A percentile compares a stretch with the other conserved stretches of the same genome.
These are phyloP conservation scores for Byasa hedistus DNA, from an alignment of 2,888 invertebrate species.

Conservation along the genomic window DNA sequence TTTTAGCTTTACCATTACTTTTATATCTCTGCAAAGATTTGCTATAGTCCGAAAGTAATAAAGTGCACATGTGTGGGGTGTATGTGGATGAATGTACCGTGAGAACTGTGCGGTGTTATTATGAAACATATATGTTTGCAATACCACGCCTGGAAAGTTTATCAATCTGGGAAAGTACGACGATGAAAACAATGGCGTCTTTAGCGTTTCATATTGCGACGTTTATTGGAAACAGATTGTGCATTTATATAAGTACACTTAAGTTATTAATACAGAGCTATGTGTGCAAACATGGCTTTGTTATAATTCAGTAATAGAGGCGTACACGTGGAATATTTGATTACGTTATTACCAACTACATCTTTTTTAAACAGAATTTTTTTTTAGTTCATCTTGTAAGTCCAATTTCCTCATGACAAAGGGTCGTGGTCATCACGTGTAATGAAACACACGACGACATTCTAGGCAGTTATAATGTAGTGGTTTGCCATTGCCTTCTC, in stretches of 20 bases:
- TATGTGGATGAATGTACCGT: constrained; percentile 42
- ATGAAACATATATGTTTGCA: constrained; percentile 40
- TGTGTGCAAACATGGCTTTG: background rate
- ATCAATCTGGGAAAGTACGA: constrained; percentile 56
- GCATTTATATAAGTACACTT: constrained; percentile 1
- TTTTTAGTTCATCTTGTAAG: no score
- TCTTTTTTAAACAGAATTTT: no score
- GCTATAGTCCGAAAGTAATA: background rate
- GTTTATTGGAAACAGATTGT: constrained; percentile 33
- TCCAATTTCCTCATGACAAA: no score
- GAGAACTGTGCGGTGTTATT: constrained; percentile 50
- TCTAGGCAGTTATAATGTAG: no score
- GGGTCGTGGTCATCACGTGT: no score
- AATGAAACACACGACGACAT: no score
- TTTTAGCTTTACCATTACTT: background rate
- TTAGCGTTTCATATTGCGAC: constrained; percentile 33
- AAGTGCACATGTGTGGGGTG: constrained; percentile 13
- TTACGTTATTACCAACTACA: no score
- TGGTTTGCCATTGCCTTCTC: no score
- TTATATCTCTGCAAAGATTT: background rate
- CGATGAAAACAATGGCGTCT: constrained; percentile 54
- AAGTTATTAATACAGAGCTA: background rate
- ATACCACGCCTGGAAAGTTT: constrained; percentile 57
- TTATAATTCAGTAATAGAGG: constrained; percentile 5
- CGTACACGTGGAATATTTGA: no score